Conservation (phyloP, 2,113 vertebrate species). For the Antidorcas marsupialis region DNA sequence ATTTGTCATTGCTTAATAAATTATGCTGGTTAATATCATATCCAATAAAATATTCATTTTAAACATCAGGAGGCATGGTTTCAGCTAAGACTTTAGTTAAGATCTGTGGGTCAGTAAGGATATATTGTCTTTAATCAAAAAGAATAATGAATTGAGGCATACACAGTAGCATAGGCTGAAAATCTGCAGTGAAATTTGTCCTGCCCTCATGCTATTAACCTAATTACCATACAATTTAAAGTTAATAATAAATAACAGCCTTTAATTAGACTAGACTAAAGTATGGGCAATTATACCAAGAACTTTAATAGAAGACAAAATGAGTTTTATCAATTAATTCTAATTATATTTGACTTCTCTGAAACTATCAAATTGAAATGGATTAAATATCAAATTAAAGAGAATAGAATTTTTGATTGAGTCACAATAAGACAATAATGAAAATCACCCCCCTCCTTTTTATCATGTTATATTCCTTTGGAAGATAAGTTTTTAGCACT, state of each 20-base stretch:
- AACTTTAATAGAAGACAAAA: background rate
- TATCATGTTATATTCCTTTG: background rate
- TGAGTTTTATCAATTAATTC: conserved; percentile 44
- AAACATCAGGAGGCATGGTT: background rate
- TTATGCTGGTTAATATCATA: conserved; percentile 55
- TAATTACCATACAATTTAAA: conserved; percentile 52
- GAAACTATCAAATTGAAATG: conserved; percentile 43
- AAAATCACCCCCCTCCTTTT: background rate
- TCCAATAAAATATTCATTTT: conserved; percentile 62
- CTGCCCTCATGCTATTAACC: background rate
- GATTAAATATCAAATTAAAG: conserved; percentile 30
- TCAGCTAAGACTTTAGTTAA: conserved; percentile 11
- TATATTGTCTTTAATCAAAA: conserved; percentile 61
- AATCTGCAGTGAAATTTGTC: conserved; percentile 54
- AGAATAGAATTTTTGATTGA: background rate
- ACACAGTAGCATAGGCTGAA: background rate
- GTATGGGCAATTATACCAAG: background rate
- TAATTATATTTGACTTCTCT: conserved; percentile 13
- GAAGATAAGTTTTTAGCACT: background rate
- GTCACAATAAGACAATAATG: background rate
- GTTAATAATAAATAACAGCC: conserved; percentile 53
- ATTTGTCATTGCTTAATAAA: conserved; percentile 63
- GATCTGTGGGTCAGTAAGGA: conserved; percentile 44
- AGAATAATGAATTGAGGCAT: conserved; percentile 18
- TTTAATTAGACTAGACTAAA: conserved; percentile 34